Base-by-base conservation (phyloP, 2,888 invertebrate species). In the Plagiodera versicolora region DNA sequence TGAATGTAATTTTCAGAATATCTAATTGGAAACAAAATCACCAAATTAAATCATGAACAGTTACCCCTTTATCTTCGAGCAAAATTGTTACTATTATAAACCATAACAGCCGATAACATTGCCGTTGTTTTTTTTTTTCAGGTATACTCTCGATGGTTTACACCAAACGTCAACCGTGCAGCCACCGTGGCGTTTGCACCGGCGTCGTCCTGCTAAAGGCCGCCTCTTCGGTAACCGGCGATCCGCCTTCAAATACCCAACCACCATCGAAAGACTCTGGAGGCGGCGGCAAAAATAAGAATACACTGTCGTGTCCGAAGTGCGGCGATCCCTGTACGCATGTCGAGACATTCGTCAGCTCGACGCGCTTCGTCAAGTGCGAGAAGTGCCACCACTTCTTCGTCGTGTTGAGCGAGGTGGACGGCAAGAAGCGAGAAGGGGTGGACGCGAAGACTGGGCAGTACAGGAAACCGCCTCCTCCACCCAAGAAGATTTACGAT, bases 361-460 rank as follows among this genome's bases (percentile, higher is more conserved):
- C 96, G 53, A 95, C 96, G 47, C 86, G 70, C 70, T 98, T 98
- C 82, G 97, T 98, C 35, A 97, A 96, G 82, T 98, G 98, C 82
- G 96, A 97, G 80, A 97, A 96, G 80, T 98, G 98, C 77, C 95
- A 96, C 81, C 96, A 97, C 79, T 97, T 98, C 84, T 98, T 97
- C 80, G 95, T 97, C 32, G 95, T 98, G 19, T 84, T 97, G 64
- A 95, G 95, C 69, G 96, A 97, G 75, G 89, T 92, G 35, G 96
- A 97, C 81, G 89, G 93, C 20, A 94, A 95, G 81, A 91, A 91
- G 81, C 94, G 94, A 79, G 94, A 93, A 70, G 90, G 90, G 63
- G 84, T 88, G 0, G 89, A 90, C 51, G 83, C 83, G 66, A 90
- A 89, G 75, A 85, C 84, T 70, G 89, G 89, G 20, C 87, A 87